A percentile compares a stretch with the other conserved stretches of the same genome.
These are phyloP conservation scores for Anhinga rufa DNA, from an alignment of 2,113 vertebrate genomes.

Conservation along the genomic window DNA sequence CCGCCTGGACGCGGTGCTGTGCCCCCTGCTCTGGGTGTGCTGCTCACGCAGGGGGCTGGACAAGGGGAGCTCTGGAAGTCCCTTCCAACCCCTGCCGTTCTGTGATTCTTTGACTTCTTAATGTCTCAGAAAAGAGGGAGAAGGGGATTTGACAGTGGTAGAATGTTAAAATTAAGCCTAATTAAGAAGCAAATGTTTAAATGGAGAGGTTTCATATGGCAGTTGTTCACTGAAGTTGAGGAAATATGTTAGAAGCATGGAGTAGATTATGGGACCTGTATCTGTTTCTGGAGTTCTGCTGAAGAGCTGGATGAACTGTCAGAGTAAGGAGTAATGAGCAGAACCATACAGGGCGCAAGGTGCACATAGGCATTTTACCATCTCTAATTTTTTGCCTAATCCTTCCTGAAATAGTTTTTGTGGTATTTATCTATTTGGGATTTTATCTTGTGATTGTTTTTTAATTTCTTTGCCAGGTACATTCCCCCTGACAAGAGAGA, in stretches of 20 bases:
- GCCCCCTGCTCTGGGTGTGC: too few species aligned
- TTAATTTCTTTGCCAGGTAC: constrained; percentile 76
- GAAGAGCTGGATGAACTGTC: neutral
- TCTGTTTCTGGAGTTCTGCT: neutral
- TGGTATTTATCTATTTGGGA: neutral
- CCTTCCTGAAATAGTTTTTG: neutral
- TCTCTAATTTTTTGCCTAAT: neutral
- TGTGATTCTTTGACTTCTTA: neutral
- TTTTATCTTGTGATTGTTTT: neutral
- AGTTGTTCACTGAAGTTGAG: neutral
- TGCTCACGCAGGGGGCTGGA: too few species aligned
- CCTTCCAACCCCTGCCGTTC: too few species aligned
- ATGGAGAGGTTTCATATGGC: neutral
- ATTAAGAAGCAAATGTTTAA: neutral
- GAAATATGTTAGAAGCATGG: neutral
- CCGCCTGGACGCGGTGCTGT: too few species aligned
- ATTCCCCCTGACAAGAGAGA: constrained; percentile 97
- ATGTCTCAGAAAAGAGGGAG: neutral
- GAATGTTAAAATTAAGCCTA: neutral
- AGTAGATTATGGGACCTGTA: neutral
- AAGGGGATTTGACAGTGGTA: neutral
- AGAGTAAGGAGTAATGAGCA: neutral
- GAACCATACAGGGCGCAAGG: neutral
- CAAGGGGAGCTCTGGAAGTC: too few species aligned
- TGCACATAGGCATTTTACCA: neutral